Percentiles rank a stretch among this genome's conserved stretches.
phyloP scores from a whole-genome alignment of 2,797 vertebrate genomes.

The Malacoraja senta region DNA sequence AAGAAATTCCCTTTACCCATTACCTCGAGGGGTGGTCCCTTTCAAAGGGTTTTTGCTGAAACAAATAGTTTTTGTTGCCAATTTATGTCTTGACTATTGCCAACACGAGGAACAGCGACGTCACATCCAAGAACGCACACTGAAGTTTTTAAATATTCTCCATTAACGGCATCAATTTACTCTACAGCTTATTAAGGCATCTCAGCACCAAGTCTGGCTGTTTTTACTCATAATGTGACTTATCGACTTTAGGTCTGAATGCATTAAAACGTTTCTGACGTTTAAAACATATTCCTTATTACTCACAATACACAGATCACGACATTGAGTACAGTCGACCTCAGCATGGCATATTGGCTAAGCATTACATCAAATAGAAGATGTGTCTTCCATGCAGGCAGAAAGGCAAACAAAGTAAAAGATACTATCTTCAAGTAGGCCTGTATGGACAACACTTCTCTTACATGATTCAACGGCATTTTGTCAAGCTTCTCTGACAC shows the following conservation, averaged over 20 bases:
- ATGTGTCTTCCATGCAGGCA: background rate
- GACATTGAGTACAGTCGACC: background rate
- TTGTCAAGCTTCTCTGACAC: background rate
- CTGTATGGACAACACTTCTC: background rate
- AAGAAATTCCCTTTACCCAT: background rate
- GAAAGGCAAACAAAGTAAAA: background rate
- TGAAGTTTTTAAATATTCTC: background rate
- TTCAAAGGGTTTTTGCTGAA: background rate
- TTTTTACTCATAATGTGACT: background rate
- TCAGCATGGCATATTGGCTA: background rate
- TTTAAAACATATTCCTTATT: background rate
- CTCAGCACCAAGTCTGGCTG: background rate
- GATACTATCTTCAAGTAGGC: background rate
- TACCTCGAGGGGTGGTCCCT: background rate
- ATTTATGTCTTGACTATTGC: background rate
- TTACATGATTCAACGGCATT: background rate
- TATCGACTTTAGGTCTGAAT: background rate
- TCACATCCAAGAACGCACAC: background rate
- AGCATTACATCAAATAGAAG: background rate
- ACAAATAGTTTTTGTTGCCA: background rate
- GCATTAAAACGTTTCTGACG: background rate
- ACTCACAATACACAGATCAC: background rate
- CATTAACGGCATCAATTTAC: background rate
- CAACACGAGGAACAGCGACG: background rate
- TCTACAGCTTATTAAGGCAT: conserved; percentile 23